Percentiles rank a stretch among this genome's conserved stretches.
Conservation (phyloP, 2,113 vertebrate species). For the Panthera tigris region DNA sequence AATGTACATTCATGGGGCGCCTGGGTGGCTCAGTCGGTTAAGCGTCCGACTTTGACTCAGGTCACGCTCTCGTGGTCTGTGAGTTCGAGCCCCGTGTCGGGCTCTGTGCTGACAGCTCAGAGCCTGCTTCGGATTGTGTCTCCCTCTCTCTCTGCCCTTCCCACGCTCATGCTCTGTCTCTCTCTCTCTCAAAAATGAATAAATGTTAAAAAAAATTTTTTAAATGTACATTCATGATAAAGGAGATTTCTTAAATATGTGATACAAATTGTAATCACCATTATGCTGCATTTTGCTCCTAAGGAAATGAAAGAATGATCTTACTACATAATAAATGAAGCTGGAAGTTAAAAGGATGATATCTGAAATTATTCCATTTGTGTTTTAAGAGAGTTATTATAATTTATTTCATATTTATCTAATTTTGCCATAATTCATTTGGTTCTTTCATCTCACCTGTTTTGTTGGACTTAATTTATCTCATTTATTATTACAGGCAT, state of each 20-base stretch:
- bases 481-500: accelerated
- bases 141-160: too few relatives aligned
- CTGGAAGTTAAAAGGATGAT: not conserved
- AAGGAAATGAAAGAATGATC: not conserved
- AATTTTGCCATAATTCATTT: not conserved
- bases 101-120: too few relatives aligned
- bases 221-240: not conserved
- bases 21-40: too few relatives aligned
- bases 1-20: accelerated
- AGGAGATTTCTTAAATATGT: not conserved
- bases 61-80: too few relatives aligned
- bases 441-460: not conserved
- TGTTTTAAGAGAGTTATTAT: not conserved
- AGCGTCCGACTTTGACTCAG: too few relatives aligned
- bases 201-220: not conserved
- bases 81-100: too few relatives aligned
- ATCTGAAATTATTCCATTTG: not conserved
- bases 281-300: not conserved
- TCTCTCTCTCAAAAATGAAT: too few relatives aligned
- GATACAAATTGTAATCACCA: not conserved
- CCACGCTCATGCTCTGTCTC: too few relatives aligned
- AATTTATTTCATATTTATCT: not conserved
- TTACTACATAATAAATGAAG: not conserved
- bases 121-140: too few relatives aligned
- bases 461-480: not conserved